Base-by-base conservation (phyloP, 2,797 vertebrate genomes). In the Lophura swinhoii region DNA sequence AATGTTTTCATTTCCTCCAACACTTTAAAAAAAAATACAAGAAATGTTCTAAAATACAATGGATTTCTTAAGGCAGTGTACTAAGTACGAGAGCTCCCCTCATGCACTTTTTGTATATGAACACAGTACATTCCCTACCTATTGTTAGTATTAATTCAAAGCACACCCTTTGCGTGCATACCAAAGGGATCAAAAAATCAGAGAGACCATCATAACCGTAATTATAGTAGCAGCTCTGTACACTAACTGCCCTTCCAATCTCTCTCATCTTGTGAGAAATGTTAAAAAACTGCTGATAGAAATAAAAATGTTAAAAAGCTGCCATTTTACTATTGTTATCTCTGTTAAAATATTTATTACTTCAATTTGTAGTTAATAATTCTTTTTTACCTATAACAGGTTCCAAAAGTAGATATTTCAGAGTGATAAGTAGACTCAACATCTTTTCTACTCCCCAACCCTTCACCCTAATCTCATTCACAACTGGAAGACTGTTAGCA, bases 1-100 rank as follows among this genome's bases (percentile, higher is more conserved):
- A 79, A 98, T 84, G 79, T 95, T 97, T 80, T 92, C 69, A 72
- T 98, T 93, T 79, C 98, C 98, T 29, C 98, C 98, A 39, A 49
- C 14, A 35, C 98, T 98, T 43, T 59, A 62, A 63, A 87, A 94
- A 35, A 72, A 39, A 28, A 94, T 22, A 23, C 18, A 23, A 21
- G 33, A 84, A 37, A 21, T 10, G 44, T 53, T 72, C 41, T 46
- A 48, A 86, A 39, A 22, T 14, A 14, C 0, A 16, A 41, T 17
- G 46, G 63, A n/a, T 29, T 76, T 66, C 2, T 46, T 75, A 39
- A 71, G 31, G 56, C 53, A 74, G 37, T 0, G 66, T 77, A 93
- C 24, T 22, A 82, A 84, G 92, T 41, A 69, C 75, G n/a, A 95
- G 69, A 90, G 85, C 91, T 92, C 93, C 93, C 41, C 92, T 82